These are phyloP conservation scores for Irena cyanogastra DNA, from an alignment of 2,113 vertebrate genomes.

Conservation along the genomic window DNA sequence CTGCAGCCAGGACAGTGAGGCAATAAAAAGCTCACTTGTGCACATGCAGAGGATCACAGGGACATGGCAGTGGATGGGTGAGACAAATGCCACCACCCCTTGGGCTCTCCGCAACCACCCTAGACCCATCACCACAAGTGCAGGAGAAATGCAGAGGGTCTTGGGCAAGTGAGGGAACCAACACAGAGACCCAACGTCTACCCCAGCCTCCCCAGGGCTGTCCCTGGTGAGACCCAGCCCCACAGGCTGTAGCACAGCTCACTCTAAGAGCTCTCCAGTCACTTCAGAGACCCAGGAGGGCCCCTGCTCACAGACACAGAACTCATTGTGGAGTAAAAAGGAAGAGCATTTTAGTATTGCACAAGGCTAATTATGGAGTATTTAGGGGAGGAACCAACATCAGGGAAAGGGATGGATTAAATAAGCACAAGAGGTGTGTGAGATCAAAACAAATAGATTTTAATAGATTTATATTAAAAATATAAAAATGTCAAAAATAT, in stretches of 20 bases:
- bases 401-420: neutral
- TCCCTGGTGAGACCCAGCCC: neutral
- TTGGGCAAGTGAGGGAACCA: neutral
- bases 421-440: neutral
- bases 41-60: neutral
- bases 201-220: accelerated
- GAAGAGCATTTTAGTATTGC: neutral
- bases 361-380: neutral
- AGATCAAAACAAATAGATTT: neutral
- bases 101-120: no score
- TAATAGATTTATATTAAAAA: neutral
- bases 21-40: neutral
- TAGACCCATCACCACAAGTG: neutral
- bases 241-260: neutral
- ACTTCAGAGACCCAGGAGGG: neutral
- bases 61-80: neutral
- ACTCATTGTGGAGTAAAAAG: neutral
- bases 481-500: neutral
- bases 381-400: neutral
- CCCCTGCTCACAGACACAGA: neutral
- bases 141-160: neutral
- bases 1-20: neutral
- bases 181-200: neutral
- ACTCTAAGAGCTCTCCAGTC: neutral
- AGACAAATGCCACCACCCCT: neutral